Evolutionary conservation across 2,888 invertebrate genomes (phyloP).

Genomic region (Drosophila neotestacea): DNA sequence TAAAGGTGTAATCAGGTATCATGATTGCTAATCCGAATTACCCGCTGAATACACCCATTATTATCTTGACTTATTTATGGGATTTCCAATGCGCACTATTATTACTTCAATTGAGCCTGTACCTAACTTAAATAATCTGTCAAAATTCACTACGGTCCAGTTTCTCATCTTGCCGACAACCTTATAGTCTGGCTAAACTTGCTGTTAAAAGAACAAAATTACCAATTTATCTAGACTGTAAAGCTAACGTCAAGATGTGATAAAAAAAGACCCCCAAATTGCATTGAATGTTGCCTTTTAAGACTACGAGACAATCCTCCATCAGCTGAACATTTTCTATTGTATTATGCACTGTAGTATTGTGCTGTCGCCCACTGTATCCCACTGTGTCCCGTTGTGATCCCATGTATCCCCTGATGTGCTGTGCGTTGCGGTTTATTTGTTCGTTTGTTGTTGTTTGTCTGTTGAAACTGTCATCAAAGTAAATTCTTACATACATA

Average conservation of each 20-base stretch:
- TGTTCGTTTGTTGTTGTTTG: not conserved
- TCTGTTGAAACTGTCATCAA: slow-evolving; percentile 14
- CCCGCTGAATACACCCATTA: too few relatives aligned
- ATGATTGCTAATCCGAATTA: too few relatives aligned
- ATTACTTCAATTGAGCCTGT: slow-evolving; percentile 5
- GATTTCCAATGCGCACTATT: not conserved
- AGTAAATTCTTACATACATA: slow-evolving; percentile 43
- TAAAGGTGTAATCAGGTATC: too few relatives aligned
- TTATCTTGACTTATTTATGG: slow-evolving; percentile 2
- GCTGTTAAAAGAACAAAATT: too few relatives aligned
- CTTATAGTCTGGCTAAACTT: too few relatives aligned
- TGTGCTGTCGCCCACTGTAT: not conserved
- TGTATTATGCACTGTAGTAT: not conserved
- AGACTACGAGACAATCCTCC: slow-evolving; percentile 18
- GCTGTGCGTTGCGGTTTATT: not conserved
- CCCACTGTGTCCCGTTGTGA: not conserved
- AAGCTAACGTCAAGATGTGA: too few relatives aligned
- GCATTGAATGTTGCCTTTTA: slow-evolving; percentile 24
- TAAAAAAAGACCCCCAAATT: not conserved
- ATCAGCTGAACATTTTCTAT: slow-evolving; percentile 13
- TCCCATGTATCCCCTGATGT: not conserved
- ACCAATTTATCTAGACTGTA: too few relatives aligned
- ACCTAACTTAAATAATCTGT: slow-evolving; percentile 11
- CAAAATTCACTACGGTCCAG: not conserved
- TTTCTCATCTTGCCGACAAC: too few relatives aligned